Conservation (phyloP, 2,888 invertebrate genomes). For the Ellobium chinense region DNA sequence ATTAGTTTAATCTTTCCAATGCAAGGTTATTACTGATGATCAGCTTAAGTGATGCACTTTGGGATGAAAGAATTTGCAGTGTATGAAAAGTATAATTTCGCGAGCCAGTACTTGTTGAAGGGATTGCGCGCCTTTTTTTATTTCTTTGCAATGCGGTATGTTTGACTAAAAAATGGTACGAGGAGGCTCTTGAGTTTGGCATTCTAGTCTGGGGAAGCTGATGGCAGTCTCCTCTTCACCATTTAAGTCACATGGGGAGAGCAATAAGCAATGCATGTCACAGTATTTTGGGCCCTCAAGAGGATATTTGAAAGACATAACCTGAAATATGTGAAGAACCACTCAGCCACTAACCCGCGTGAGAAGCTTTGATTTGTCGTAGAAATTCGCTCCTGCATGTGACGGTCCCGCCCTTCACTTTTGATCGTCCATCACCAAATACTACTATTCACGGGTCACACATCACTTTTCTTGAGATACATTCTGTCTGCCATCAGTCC, state of each 20-base stretch:
- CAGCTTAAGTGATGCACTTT: too few relatives aligned
- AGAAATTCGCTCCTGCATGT: slow-evolving; percentile 6
- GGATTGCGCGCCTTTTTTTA: slow-evolving; percentile 4
- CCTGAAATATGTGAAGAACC: slow-evolving; percentile 47
- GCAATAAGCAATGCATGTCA: slow-evolving; percentile 14
- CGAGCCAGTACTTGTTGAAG: slow-evolving; percentile 5
- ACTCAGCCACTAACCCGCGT: slow-evolving; percentile 32
- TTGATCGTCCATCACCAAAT: neutral
- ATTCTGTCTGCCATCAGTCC: too few relatives aligned
- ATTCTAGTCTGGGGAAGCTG: neutral
- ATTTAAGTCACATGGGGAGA: neutral
- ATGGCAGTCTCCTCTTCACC: neutral
- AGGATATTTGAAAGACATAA: slow-evolving; percentile 24
- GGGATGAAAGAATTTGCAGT: too few relatives aligned
- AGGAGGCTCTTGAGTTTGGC: neutral
- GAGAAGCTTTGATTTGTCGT: neutral
- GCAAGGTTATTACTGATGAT: too few relatives aligned
- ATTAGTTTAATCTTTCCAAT: slow-evolving; percentile 15
- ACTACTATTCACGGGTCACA: too few relatives aligned
- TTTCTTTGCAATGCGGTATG: neutral
- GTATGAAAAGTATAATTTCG: too few relatives aligned
- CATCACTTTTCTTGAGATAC: too few relatives aligned
- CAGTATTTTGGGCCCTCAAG: slow-evolving; percentile 42
- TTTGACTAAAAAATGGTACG: neutral
- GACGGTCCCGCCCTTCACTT: neutral